phyloP scores from a whole-genome alignment of 53 echinoderm and acorn worm species.

The Crossaster papposus region DNA sequence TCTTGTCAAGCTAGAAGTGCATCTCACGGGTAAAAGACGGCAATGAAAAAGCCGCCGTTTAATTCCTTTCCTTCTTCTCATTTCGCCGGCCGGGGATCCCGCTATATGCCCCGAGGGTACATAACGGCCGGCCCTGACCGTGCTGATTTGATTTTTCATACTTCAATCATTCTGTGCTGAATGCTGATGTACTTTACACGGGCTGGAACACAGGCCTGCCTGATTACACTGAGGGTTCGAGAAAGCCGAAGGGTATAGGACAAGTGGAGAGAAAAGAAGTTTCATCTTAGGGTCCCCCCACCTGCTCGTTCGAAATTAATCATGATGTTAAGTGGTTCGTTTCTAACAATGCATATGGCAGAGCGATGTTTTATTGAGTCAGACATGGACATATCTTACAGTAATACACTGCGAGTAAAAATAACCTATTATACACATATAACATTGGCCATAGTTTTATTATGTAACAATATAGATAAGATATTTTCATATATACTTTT shows the following conservation, averaged over 20 bases:
- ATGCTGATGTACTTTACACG: not conserved
- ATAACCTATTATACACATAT: no score
- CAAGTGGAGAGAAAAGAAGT: not conserved
- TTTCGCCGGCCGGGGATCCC: not conserved
- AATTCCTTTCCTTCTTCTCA: not conserved
- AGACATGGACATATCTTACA: no score
- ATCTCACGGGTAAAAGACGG: not conserved
- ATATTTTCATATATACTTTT: no score
- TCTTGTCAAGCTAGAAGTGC: not conserved
- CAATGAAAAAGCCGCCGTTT: not conserved
- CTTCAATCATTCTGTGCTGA: constrained; percentile 3
- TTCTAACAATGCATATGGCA: not conserved
- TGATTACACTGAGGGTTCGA: constrained; percentile 25
- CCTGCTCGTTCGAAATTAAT: not conserved
- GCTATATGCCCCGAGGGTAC: not conserved
- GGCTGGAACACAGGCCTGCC: not conserved
- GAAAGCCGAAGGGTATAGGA: not conserved
- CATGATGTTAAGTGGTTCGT: not conserved
- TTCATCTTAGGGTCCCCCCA: not conserved
- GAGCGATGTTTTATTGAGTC: no score
- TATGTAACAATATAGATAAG: no score
- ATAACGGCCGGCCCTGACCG: constrained; percentile 13
- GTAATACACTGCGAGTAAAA: no score
- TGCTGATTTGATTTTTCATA: constrained; percentile 39
- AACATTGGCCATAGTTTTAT: no score